These are phyloP conservation scores for Pristionchus fissidentatus DNA, from an alignment of 2,888 invertebrate genomes.

Conservation along the genomic window DNA sequence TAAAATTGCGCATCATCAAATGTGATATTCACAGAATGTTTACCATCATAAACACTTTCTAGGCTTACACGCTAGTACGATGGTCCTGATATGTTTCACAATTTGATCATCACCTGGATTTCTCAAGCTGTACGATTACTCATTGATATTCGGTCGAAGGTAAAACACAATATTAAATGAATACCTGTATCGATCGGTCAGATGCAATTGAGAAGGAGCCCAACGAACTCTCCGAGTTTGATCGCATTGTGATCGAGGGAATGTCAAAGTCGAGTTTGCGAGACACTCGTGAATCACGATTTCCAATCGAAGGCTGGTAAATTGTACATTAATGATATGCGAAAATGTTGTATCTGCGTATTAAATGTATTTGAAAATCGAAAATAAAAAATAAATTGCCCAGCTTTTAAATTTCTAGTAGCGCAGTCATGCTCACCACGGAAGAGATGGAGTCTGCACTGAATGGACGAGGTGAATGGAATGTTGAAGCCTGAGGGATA, in stretches of 20 bases:
- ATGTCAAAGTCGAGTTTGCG: slow-evolving; percentile 20
- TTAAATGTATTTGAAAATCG: too few species aligned
- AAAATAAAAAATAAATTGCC: too few species aligned
- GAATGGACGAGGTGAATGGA: neutral
- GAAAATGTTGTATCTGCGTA: too few species aligned
- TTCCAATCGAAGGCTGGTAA: neutral
- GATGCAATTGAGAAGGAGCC: slow-evolving; percentile 5
- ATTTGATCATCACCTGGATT: too few species aligned
- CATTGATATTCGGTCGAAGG: neutral
- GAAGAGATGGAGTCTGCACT: neutral
- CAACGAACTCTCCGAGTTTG: slow-evolving; percentile 17
- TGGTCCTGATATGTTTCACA: too few species aligned
- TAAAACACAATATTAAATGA: neutral
- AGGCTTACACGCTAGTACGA: too few species aligned
- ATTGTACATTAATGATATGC: neutral
- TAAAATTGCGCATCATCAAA: too few species aligned
- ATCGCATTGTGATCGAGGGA: slow-evolving; percentile 10
- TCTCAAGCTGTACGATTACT: too few species aligned
- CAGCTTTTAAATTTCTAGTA: too few species aligned
- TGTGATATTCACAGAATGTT: too few species aligned
- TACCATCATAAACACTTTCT: too few species aligned
- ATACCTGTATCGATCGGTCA: neutral
- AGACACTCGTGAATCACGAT: neutral
- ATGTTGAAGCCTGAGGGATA: neutral
- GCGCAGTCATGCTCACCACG: neutral